Evolutionary conservation across 2,888 invertebrate species (phyloP), one percentile per base, ranked within the genome.

Genomic region (Drosophila limbata): DNA sequence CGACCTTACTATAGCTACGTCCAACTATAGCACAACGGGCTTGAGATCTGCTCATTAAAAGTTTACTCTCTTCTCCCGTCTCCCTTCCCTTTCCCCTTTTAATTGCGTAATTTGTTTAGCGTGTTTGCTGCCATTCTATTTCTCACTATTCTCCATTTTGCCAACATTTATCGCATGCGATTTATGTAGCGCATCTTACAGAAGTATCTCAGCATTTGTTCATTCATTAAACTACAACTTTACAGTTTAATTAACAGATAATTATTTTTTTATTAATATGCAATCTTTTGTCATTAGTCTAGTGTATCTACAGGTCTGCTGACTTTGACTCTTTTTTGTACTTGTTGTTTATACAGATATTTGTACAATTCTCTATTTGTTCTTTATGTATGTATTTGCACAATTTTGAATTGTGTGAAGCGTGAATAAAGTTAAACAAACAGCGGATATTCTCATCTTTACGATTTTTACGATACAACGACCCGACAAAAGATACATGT

Each of bases 71-170:
- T 5, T 8, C 19, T 5, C 19, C 19, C 28, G 9, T 3, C 39
- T 33, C 25, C 5, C 13, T 13, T 19, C 21, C 8, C 25, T 19
- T 17, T 13, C 42, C 47, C 13, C 9, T 28, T 35, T 28, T 57
- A 67, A 84, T 87, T 84, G 63, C 84, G 84, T 66, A 81, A 79
- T 81, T 81, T 71, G 70, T 65, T 70, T 70, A 61, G 69, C 68
- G 37, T 50, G 53, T 65, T 70, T 50, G 60, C 17, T 57, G 44
- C 33, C 35, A 25, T 61, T 61, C 35, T 55, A 35, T 48, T 59
- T 59, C 17, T 39, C 45, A 47, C 55, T 64, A 50, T 56, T 50
- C n/a, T n/a, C n/a, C n/a, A n/a, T n/a, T n/a, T 56, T 60, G 17
- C 1, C 28, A 39, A 6, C 1, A 4, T 31, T 59, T 31, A 56